Base-by-base conservation (phyloP, 1,140 invertebrate species). In the Sinonovacula constricta region DNA sequence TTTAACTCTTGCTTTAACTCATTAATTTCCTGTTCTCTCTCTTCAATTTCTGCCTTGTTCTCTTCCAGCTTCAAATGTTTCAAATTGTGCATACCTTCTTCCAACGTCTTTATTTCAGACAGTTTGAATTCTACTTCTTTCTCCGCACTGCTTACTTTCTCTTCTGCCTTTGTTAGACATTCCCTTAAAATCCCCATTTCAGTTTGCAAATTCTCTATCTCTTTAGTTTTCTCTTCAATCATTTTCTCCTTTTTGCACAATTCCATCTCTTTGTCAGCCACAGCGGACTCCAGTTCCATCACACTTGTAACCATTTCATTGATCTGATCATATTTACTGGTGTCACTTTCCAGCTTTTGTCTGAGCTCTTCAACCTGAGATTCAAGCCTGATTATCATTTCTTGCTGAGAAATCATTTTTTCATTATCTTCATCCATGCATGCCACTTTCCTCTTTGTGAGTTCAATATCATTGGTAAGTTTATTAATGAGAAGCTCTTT, bases 181-280 rank as follows among this genome's bases (percentile, higher is more conserved):
- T 31, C 62, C 18, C 39, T 31, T 3, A 65, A 15, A 12, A 36
- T 36, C 5, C 39, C 34, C 15, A 30, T 45, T 26, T 30, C 31
- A 18, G 14, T 15, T 12, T 65, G 24, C 33, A 65, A 4, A 4
- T 36, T 45, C 3, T 39, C 22, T 18, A 74, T 65, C 30, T 62
- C 45, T 62, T 54, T 24, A 28, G 22, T 30, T 53, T 74, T 74
- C 10, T 63, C 70, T 14, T 36, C 70, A 33, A 74, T 60, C n/a
- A 53, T 33, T 24, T 65, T 51, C 31, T 74, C 70, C 39, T 74
- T 60, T 12, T 53, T 56, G 51, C 57, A 62, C 45, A 74, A 63
- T 1, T 63, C 70, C 30, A 54, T 39, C 53, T 74, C 70, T 53
- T 74, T 74, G 26, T 63, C 49, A 33, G 57, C 59, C 10, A 74